These are phyloP conservation scores for Apus apus DNA, from an alignment of 2,113 vertebrate species.

Conservation along the genomic window DNA sequence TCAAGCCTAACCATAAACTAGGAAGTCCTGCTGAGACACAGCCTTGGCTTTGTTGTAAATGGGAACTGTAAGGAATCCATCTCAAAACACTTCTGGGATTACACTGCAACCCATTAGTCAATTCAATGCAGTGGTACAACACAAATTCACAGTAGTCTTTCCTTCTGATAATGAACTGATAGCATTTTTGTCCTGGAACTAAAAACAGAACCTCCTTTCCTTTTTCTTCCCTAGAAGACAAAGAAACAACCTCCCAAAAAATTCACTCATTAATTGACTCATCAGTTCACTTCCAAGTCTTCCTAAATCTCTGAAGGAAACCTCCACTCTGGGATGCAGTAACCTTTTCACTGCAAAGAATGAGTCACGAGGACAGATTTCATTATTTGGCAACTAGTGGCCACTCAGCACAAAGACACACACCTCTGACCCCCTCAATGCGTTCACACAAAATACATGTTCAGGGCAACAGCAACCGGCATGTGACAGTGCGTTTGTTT, in stretches of 20 bases:
- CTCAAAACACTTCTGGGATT: neutral
- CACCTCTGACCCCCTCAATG: neutral
- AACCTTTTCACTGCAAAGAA: neutral
- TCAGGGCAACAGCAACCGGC: neutral
- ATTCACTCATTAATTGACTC: no score
- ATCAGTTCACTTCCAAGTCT: neutral
- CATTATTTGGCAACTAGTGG: accelerated
- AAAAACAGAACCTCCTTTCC: neutral
- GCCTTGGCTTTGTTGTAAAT: neutral
- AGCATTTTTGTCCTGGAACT: neutral
- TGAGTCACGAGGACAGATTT: neutral
- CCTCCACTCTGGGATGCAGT: neutral
- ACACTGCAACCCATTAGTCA: neutral
- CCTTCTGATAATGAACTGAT: neutral
- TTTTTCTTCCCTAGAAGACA: neutral
- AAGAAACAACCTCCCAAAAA: neutral
- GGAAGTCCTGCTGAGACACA: neutral
- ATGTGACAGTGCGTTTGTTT: neutral
- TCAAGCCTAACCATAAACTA: no score
- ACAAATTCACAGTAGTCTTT: neutral
- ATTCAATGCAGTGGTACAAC: neutral
- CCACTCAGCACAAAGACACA: neutral
- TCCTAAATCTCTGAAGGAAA: neutral
- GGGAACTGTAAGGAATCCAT: neutral
- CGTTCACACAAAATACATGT: accelerated